phyloP scores from a whole-genome alignment of 2,113 vertebrate species.

The Brachypodius melanocephalos region DNA sequence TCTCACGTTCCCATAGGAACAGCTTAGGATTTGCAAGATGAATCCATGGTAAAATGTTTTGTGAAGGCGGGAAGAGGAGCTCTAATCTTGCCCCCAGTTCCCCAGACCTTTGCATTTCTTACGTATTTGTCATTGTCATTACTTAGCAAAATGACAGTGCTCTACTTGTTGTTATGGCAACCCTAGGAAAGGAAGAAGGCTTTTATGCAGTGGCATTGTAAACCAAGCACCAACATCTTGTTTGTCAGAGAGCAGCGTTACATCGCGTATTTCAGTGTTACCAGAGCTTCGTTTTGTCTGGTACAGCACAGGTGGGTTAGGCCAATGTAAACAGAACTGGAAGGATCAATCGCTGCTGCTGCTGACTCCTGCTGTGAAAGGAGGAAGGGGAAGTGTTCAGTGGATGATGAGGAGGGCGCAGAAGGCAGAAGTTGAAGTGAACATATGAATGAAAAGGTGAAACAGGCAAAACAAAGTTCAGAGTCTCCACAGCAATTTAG shows the following conservation, averaged over 20 bases:
- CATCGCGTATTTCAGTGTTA: background rate
- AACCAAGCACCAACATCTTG: background rate
- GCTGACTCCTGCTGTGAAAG: background rate
- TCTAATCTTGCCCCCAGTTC: conserved; percentile 19
- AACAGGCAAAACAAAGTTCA: background rate
- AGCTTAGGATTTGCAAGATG: conserved; percentile 7
- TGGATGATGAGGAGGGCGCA: rapidly evolving
- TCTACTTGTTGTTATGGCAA: conserved; percentile 47
- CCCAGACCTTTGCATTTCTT: conserved; percentile 33
- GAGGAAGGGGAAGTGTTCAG: background rate
- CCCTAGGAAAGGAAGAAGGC: background rate
- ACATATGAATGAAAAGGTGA: background rate
- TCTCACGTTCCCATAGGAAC: conserved; percentile 26
- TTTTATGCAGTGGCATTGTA: background rate
- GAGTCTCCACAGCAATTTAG: background rate
- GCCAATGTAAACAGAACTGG: background rate
- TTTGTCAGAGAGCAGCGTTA: background rate
- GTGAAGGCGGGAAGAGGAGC: conserved; percentile 20
- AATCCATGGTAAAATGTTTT: conserved; percentile 30
- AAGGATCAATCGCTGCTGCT: background rate
- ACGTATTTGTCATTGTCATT: conserved; percentile 46
- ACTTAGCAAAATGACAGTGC: conserved; percentile 9
- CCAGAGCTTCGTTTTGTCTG: background rate
- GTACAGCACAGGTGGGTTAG: background rate
- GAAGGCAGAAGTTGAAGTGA: background rate